These are phyloP conservation scores for Gobionotothen gibberifrons DNA, from an alignment of 2,797 vertebrate genomes.

Conservation along the genomic window DNA sequence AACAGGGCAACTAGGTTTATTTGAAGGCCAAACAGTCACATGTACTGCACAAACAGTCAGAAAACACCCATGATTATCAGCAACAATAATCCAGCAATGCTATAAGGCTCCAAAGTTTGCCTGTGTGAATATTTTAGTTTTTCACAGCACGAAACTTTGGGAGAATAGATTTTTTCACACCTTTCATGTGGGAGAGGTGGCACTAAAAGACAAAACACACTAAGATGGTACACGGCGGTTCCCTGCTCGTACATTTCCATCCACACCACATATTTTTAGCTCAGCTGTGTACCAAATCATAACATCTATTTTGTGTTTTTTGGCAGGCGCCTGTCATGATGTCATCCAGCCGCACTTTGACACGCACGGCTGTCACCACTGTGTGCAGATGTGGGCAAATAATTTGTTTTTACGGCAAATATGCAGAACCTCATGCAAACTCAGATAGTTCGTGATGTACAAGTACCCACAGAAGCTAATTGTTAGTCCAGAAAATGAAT, in stretches of 20 bases:
- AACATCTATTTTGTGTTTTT: slow-evolving; percentile 68
- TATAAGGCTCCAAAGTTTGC: slow-evolving; percentile 26
- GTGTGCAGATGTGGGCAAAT: slow-evolving; percentile 41
- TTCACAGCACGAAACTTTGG: slow-evolving; percentile 18
- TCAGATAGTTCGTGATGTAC: background rate
- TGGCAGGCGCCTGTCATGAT: slow-evolving; percentile 59
- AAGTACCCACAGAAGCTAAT: background rate
- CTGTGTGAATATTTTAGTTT: slow-evolving; percentile 23
- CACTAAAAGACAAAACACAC: slow-evolving; percentile 47
- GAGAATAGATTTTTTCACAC: slow-evolving; percentile 39
- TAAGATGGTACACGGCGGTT: slow-evolving; percentile 30
- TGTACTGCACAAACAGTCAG: slow-evolving; percentile 9
- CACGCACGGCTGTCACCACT: slow-evolving; percentile 47
- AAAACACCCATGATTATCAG: slow-evolving; percentile 36
- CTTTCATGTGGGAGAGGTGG: slow-evolving; percentile 44
- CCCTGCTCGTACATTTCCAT: slow-evolving; percentile 42
- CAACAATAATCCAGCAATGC: background rate
- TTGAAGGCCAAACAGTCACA: slow-evolving; percentile 25
- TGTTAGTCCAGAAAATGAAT: background rate
- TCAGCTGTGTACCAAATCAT: slow-evolving; percentile 56
- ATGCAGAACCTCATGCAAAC: slow-evolving; percentile 17
- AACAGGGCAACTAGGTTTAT: slow-evolving; percentile 26
- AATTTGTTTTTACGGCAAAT: slow-evolving; percentile 44
- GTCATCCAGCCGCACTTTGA: slow-evolving; percentile 46
- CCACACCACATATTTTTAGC: slow-evolving; percentile 54